phyloP scores from a whole-genome alignment of 2,888 invertebrate genomes.

The Trypoxylon attenuatum region DNA sequence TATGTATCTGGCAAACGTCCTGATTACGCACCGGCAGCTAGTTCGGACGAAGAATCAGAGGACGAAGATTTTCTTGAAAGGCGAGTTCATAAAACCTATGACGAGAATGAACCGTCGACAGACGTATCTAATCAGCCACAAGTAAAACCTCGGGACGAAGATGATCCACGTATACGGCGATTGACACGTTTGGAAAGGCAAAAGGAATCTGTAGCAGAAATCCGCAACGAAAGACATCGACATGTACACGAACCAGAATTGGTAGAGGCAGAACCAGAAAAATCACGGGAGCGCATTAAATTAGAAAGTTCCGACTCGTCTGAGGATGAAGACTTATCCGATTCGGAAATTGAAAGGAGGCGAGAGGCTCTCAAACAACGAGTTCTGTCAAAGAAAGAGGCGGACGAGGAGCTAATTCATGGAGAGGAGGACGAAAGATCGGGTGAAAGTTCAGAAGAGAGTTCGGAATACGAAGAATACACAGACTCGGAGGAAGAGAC shows the following conservation, averaged over 20 bases:
- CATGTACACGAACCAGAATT: conserved; percentile 84
- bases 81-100: conserved; percentile 72
- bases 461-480: conserved; percentile 90
- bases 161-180: conserved; percentile 89
- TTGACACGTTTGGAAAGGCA: conserved; percentile 76
- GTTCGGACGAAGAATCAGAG: conserved; percentile 92
- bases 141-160: conserved; percentile 76
- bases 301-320: conserved; percentile 70
- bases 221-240: conserved; percentile 78
- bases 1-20: conserved; percentile 99
- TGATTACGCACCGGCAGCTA: conserved; percentile 92
- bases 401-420: conserved; percentile 81
- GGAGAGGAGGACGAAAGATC: conserved; percentile 82
- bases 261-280: conserved; percentile 79
- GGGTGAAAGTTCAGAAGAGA: conserved; percentile 77
- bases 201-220: conserved; percentile 74
- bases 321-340: conserved; percentile 87
- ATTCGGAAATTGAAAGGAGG: conserved; percentile 89
- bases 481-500: conserved; percentile 94
- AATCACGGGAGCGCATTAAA: conserved; percentile 76
- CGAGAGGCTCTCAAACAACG: conserved; percentile 82
- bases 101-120: conserved; percentile 70
- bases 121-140: conserved; percentile 73
- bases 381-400: conserved; percentile 81
- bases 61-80: conserved; percentile 89